Evolutionary conservation across 2,113 vertebrate genomes (phyloP), one percentile per base, ranked within the genome.

Genomic region (Sterrhoptilus dennistouni): DNA sequence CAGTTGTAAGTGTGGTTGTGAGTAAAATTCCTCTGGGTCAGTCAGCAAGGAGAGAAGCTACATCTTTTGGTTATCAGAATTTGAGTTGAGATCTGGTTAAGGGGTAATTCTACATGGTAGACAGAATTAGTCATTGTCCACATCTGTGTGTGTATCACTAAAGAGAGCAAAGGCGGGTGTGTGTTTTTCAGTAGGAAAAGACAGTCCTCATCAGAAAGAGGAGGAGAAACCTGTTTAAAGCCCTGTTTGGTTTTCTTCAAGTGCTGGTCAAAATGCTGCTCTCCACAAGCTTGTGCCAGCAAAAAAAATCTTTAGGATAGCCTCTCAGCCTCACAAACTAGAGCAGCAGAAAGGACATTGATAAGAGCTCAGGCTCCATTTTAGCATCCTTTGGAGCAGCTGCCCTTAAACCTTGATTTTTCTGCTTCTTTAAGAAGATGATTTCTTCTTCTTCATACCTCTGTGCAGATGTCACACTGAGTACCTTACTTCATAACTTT

Each of bases 1-100:
- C 9, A 2, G 12, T 5, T 75, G 3, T 3, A 38, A 42, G 4
- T 23, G 12, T 44, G 65, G 42, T 27, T 5, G 0, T 4, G 6
- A 45, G 2, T 16, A 4, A 87, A 33, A 13, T 47, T 71, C 27
- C 68, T 22, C 19, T 44, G 25, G 6, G 40, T 54, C 22, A 53
- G 5, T 1, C 28, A 40, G 3, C 14, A 45, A 40, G 12, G 12
- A 76, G 13, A 25, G 12, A 14, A 65, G 8, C 9, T 54, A 24
- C 9, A 56, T 1, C 4, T 19, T 59, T 40, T 47, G 66, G 25
- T 14, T 52, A 5, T 25, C 38, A 71, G 21, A 5, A 20, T 57
- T 14, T 75, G 35, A 83, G 42, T 0, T 66, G 16, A 7, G 21
- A 4, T 38, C 17, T 31, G 6, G 12, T 13, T 42, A 49, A 52